Conservation (phyloP, 2,797 vertebrate species). For the Acropternis orthonyx region DNA sequence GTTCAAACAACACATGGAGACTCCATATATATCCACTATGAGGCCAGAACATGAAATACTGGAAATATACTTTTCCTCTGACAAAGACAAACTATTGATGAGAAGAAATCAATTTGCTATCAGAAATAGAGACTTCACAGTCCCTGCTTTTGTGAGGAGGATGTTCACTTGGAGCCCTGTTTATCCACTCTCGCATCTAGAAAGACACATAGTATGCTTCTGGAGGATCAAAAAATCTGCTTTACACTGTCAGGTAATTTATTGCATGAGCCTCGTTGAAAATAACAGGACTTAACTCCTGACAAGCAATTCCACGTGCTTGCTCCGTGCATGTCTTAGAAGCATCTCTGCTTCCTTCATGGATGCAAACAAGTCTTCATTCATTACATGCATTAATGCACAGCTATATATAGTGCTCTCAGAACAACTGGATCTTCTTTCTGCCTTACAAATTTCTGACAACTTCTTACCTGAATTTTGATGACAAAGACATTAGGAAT, state of each 20-base stretch:
- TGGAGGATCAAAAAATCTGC: neutral
- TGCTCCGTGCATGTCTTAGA: neutral
- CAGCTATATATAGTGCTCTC: slow-evolving; percentile 6
- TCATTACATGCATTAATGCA: neutral
- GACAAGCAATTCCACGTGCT: neutral
- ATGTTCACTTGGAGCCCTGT: neutral
- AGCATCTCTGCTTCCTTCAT: neutral
- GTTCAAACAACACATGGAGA: neutral
- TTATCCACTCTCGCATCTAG: neutral
- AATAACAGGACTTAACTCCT: neutral
- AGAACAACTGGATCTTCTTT: neutral
- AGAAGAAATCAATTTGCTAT: neutral
- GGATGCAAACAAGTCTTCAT: neutral
- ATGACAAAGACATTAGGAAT: neutral
- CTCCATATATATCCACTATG: fast-evolving
- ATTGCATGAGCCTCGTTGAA: neutral
- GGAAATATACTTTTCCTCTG: neutral
- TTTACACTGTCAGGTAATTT: neutral
- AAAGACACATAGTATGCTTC: neutral
- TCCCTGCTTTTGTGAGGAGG: neutral
- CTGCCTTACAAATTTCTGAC: slow-evolving; percentile 16
- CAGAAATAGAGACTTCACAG: neutral
- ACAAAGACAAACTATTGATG: neutral
- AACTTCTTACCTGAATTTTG: slow-evolving; percentile 18
- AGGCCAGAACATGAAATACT: neutral